Evolutionary conservation across 2,888 invertebrate genomes (phyloP), one percentile per base, ranked within the genome.

Genomic region (Elegia similella): DNA sequence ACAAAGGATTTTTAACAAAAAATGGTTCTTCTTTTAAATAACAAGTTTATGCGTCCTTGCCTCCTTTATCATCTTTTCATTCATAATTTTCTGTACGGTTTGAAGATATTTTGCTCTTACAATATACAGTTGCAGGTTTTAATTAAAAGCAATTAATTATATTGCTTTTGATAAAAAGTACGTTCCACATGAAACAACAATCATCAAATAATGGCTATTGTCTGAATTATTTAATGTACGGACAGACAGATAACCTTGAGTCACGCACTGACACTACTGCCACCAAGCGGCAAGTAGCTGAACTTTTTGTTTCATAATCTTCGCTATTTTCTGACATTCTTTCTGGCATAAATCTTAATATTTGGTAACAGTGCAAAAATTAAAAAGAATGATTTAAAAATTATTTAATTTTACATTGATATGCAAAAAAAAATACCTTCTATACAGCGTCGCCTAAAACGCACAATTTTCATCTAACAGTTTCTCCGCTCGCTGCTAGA

Each of bases 211-310:
- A 52, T 42, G 6, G 17, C 38, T 50, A 16, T 50, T 50, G 34
- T 50, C 12, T 50, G 12, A 34, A 38, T 38, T 50, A 50, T 50
- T 50, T 34, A 50, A 50, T 50, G 50, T 34, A 50, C 23, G 42
- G 13, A 42, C 42, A 42, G 29, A 42, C 52, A 32, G n/a, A 44
- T 17, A 57, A 42, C 60, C 56, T 58, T 57, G 52, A 44, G 38
- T 16, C 60, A 58, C 59, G 58, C 52, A 48, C 13, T 12, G 7
- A 1, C n/a, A 17, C 7, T 43, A n/a, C 6, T 52, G 78, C 70
- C 77, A 80, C 61, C 80, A 77, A 71, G 60, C 55, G 68, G 62
- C 7, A 5, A 62, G 34, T 59, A 55, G 62, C 10, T 0, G 56
- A 72, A 78, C 71, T 67, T 60, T 15, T 13, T 7, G 7, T 6